Percentiles rank a stretch among this genome's conserved stretches.
Evolutionary conservation across 2,888 invertebrate species (phyloP).

Genomic region (Brachyptera putata): DNA sequence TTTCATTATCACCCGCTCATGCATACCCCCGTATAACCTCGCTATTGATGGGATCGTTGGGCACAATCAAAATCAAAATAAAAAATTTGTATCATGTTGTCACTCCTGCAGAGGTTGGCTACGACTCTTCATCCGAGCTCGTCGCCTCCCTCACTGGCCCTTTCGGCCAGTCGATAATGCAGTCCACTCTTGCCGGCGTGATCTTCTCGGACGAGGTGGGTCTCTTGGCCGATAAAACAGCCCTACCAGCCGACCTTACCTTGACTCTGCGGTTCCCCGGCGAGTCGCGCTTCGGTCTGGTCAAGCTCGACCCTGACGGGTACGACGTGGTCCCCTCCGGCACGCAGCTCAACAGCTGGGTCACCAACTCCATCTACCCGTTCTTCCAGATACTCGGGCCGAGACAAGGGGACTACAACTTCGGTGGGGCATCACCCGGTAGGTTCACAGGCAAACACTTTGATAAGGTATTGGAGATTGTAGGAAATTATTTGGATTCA

Average conservation of each 20-base stretch:
- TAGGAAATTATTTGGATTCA: no score
- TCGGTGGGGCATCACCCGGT: constrained; percentile 59
- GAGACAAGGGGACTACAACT: constrained; percentile 41
- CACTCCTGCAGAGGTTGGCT: constrained; percentile 5
- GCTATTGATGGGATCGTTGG: no score
- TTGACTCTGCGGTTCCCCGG: constrained; percentile 62
- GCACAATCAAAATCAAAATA: no score
- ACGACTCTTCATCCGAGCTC: neutral
- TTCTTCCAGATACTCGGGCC: constrained; percentile 64
- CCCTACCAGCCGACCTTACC: constrained; percentile 48
- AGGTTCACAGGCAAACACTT: no score
- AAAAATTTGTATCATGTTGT: no score
- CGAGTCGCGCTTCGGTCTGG: constrained; percentile 49
- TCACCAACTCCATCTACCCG: constrained; percentile 63
- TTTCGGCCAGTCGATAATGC: neutral
- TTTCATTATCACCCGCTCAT: no score
- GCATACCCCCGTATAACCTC: no score
- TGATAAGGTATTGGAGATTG: no score
- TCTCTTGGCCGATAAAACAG: constrained; percentile 41
- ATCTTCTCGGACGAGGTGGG: constrained; percentile 57
- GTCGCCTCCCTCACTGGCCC: constrained; percentile 5
- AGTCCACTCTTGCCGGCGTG: constrained; percentile 49
- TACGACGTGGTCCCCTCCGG: constrained; percentile 32
- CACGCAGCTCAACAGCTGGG: constrained; percentile 51
- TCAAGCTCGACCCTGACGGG: constrained; percentile 36